Percentiles rank a stretch among this genome's conserved stretches.
Evolutionary conservation across 2,888 invertebrate species (phyloP).

Genomic region (Schrankia costaestrigalis): DNA sequence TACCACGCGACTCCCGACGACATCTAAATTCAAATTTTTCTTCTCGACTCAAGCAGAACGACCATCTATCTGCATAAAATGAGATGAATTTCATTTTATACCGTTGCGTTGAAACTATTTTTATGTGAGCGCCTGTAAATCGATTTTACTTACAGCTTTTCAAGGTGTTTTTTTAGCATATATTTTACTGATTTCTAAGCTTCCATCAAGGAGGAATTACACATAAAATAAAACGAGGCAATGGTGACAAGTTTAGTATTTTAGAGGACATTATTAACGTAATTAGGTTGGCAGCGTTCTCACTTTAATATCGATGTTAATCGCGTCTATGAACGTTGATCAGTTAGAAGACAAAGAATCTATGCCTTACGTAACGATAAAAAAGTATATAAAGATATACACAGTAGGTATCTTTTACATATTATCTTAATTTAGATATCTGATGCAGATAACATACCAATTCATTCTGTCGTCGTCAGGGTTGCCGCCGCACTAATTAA

Average conservation of each 20-base stretch:
- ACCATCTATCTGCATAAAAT: slow-evolving; percentile 62
- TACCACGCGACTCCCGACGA: slow-evolving; percentile 58
- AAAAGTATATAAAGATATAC: slow-evolving; percentile 20
- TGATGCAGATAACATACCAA: slow-evolving; percentile 28
- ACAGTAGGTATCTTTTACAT: slow-evolving; percentile 20
- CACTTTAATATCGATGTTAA: slow-evolving; percentile 15
- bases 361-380: slow-evolving; percentile 18
- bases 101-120: slow-evolving; percentile 53
- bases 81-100: slow-evolving; percentile 67
- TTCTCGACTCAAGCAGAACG: slow-evolving; percentile 48
- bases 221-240: slow-evolving; percentile 16
- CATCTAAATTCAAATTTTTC: slow-evolving; percentile 77
- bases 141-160: slow-evolving; percentile 31
- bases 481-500: slow-evolving; percentile 58
- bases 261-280: slow-evolving; percentile 16
- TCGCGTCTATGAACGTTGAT: slow-evolving; percentile 13
- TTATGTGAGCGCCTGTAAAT: slow-evolving; percentile 37
- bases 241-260: slow-evolving; percentile 17
- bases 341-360: slow-evolving; percentile 18
- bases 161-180: slow-evolving; percentile 21
- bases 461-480: slow-evolving; percentile 45
- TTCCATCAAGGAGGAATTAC: slow-evolving; percentile 5
- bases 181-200: slow-evolving; percentile 6
- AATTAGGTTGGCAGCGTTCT: slow-evolving; percentile 27
- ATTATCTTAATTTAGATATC: slow-evolving; percentile 13